Base-by-base conservation (phyloP, 2,797 vertebrate genomes). In the Sarcoramphus papa region DNA sequence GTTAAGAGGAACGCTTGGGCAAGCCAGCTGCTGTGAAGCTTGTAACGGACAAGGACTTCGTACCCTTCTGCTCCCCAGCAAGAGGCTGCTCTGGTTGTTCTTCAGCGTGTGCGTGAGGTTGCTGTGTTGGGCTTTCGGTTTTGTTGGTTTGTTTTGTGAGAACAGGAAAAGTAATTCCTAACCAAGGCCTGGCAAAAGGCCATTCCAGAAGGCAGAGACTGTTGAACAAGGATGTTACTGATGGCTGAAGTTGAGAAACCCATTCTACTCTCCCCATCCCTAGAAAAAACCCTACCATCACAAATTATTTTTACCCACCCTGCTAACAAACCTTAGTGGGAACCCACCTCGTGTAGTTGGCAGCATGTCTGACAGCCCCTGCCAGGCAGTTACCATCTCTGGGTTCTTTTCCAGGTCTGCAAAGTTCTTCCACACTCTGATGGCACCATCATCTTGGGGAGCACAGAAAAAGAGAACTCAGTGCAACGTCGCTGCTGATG, bases 351-450 rank as follows among this genome's bases (percentile, higher is more conserved):
- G 97, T 35, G 99, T 99, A 3, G 98, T 99, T 11, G 99, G 99
- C 96, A 99, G 98, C 99, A 99, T 99, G 97, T 99, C 99, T 0
- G 99, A 99, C 37, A 99, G 98, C 25, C 99, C 99, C 97, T 99
- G 99, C 99, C 99, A 99, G 0, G 99, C 99, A 0, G 99, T 99
- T 90, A 99, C 99, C 99, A 99, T 99, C 98, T 99, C 99, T 0
- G 99, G 99, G 92, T 99, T 99, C 98, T 99, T 99, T 85, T 99
- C 99, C 89, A 98, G 92, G 96, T 99, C 99, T 1, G 99, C 99
- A 31, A 99, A 99, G 97, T 99, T 99, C 98, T 99, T 99, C 99
- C 99, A 99, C 93, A 99, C 98, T 5, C 99, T 98, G 95, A 99
- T 97, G 28, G 99, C 99, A 18, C 99, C 99, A 0, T 99, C 99